A percentile compares a stretch with the other conserved stretches of the same genome.
These are phyloP conservation scores for Exocentrus adspersus DNA, from an alignment of 2,888 invertebrate genomes.

Conservation along the genomic window DNA sequence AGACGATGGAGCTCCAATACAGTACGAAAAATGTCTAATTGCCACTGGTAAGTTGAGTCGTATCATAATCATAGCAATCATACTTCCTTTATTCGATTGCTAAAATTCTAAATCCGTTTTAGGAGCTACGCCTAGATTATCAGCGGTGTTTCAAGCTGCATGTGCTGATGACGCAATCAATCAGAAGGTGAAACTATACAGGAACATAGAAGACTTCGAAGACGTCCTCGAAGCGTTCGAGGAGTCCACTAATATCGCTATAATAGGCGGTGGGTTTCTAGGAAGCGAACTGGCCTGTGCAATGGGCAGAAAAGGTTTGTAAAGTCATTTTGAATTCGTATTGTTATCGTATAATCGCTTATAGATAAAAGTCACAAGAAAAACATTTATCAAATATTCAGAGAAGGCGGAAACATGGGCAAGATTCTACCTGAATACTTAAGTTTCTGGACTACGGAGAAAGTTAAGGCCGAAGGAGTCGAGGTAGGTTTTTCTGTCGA, in stretches of 20 bases:
- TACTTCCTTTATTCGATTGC: too few species aligned
- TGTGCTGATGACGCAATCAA: slow-evolving; percentile 68
- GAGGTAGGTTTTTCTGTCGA: slow-evolving; percentile 43
- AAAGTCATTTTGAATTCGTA: too few species aligned
- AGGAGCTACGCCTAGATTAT: slow-evolving; percentile 77
- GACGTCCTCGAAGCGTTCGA: slow-evolving; percentile 70
- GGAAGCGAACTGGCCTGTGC: slow-evolving; percentile 94
- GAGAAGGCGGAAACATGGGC: slow-evolving; percentile 86
- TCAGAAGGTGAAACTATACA: slow-evolving; percentile 74
- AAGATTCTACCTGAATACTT: slow-evolving; percentile 89
- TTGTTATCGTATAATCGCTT: slow-evolving; percentile 30
- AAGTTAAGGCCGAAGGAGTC: slow-evolving; percentile 79
- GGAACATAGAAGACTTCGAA: slow-evolving; percentile 78
- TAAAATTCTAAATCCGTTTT: slow-evolving; percentile 2
- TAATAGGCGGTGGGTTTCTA: slow-evolving; percentile 93
- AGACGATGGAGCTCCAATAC: slow-evolving; percentile 75
- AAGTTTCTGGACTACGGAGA: slow-evolving; percentile 85
- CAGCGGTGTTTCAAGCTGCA: slow-evolving; percentile 74
- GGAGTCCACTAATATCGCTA: slow-evolving; percentile 73
- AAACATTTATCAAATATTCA: slow-evolving; percentile 81
- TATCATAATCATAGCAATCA: too few species aligned
- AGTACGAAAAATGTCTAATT: slow-evolving; percentile 88
- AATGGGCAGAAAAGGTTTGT: slow-evolving; percentile 76
- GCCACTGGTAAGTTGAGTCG: slow-evolving; percentile 76
- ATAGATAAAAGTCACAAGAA: slow-evolving; percentile 60